Conservation (phyloP, 2,113 vertebrate genomes). For the Gavialis gangeticus region DNA sequence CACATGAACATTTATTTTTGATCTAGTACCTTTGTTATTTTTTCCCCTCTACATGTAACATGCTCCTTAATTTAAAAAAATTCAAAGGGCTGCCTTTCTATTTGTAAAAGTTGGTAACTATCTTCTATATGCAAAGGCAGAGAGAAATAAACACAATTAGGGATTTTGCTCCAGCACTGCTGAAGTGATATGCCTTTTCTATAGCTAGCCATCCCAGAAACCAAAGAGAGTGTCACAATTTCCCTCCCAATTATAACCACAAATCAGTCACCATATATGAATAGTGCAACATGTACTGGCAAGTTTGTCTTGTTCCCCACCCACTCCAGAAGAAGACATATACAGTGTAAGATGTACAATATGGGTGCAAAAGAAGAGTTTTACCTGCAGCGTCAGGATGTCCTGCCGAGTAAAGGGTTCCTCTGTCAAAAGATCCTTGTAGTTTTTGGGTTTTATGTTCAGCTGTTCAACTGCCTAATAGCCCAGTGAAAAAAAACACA, state of each 20-base stretch:
- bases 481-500: background rate
- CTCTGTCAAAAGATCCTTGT: slow-evolving; percentile 92
- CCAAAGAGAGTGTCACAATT: background rate
- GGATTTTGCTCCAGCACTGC: background rate
- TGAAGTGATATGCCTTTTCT: background rate
- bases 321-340: background rate
- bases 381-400: slow-evolving; percentile 92
- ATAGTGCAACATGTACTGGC: background rate
- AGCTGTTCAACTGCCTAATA: slow-evolving; percentile 91
- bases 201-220: background rate
- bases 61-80: background rate
- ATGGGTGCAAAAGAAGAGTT: background rate
- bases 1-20: background rate
- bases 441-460: slow-evolving; percentile 95
- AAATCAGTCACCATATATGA: background rate
- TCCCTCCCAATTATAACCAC: background rate
- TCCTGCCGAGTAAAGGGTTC: slow-evolving; percentile 93
- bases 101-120: background rate
- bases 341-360: rapidly evolving
- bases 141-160: background rate
- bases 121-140: background rate
- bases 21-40: background rate
- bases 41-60: background rate
- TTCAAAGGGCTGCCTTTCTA: background rate
- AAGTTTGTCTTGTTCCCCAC: background rate